These are phyloP conservation scores for Marronus borbonicus DNA, from an alignment of 2,888 invertebrate species.

Conservation along the genomic window DNA sequence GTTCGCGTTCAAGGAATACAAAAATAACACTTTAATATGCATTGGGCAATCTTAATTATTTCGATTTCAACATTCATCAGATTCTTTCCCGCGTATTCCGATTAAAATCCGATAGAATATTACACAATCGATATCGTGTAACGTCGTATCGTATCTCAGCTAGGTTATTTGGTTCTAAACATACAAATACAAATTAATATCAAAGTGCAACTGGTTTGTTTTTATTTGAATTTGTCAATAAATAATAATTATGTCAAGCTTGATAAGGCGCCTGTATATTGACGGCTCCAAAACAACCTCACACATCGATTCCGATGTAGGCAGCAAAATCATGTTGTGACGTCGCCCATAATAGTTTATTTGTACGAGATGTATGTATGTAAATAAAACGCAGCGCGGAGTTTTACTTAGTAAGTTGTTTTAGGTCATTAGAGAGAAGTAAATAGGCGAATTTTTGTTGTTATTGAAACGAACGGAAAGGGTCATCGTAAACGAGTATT, in stretches of 20 bases:
- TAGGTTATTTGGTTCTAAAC: not conserved
- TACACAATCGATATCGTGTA: not conserved
- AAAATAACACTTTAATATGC: too few relatives aligned
- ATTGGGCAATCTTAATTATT: too few relatives aligned
- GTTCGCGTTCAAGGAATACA: too few relatives aligned
- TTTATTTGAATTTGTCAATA: conserved; percentile 60
- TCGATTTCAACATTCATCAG: too few relatives aligned
- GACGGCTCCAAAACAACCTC: conserved; percentile 45
- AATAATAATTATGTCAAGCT: conserved; percentile 60
- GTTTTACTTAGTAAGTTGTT: conserved; percentile 3
- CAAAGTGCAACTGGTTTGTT: conserved; percentile 51
- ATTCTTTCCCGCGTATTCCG: too few relatives aligned
- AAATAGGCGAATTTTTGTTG: conserved; percentile 4
- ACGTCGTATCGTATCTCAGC: not conserved
- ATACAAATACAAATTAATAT: conserved; percentile 42
- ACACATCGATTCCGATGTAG: conserved; percentile 45
- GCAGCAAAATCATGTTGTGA: conserved; percentile 30
- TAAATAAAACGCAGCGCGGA: conserved; percentile 4
- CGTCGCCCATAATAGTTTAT: conserved; percentile 5
- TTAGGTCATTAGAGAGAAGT: conserved; percentile 7
- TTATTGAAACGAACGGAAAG: not conserved
- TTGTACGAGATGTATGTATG: not conserved
- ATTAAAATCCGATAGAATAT: not conserved
- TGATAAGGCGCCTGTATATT: conserved; percentile 55
- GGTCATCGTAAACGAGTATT: too few relatives aligned